Conservation (phyloP, 2,113 vertebrate species). For the Tenebrosternarchus preto region DNA sequence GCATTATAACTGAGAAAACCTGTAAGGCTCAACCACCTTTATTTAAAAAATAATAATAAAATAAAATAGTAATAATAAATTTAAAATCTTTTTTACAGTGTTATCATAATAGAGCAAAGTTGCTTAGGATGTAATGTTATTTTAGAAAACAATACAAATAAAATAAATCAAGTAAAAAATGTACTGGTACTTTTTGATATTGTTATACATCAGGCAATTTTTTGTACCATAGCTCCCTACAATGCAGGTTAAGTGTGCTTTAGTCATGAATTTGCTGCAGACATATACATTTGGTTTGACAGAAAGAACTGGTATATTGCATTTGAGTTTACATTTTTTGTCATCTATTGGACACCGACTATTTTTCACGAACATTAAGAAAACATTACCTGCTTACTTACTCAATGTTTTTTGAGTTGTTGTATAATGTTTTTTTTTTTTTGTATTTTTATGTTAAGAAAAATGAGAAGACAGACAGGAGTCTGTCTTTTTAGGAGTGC, state of each 20-base stretch:
- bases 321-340: conserved; percentile 27
- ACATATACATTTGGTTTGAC: conserved; percentile 23
- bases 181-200: conserved; percentile 36
- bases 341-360: conserved; percentile 29
- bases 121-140: conserved; percentile 83
- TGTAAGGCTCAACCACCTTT: conserved; percentile 91
- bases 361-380: neutral
- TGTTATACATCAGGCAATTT: conserved; percentile 74
- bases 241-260: conserved; percentile 59
- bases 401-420: conserved; percentile 5
- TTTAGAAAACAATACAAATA: conserved; percentile 51
- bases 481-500: conserved; percentile 4
- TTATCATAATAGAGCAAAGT: conserved; percentile 80
- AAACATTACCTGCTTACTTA: conserved; percentile 26
- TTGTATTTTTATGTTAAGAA: neutral
- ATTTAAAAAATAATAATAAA: conserved; percentile 78
- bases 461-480: neutral
- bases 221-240: conserved; percentile 67
- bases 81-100: conserved; percentile 83
- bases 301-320: conserved; percentile 37
- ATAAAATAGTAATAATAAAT: conserved; percentile 68
- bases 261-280: conserved; percentile 48
- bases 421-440: neutral
- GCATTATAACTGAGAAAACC: conserved; percentile 90
- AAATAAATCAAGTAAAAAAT: conserved; percentile 21